Evolutionary conservation across 1,140 invertebrate genomes (phyloP), one percentile per base, ranked within the genome.

Genomic region (Zaprionus lachaisei): DNA sequence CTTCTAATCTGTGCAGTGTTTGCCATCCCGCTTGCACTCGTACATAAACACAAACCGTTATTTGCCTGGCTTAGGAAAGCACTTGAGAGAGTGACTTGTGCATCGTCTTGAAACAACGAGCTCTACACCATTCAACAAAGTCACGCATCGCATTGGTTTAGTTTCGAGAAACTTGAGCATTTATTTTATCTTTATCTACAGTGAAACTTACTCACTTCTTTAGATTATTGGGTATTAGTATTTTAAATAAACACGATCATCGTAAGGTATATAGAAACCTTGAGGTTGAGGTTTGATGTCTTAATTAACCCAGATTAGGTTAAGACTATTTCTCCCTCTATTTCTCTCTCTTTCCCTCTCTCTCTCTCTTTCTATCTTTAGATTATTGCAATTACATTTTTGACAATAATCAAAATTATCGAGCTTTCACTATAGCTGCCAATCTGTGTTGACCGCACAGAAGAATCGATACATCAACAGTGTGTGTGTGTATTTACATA

Each of bases 1-100:
- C 20, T 51, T 51, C 47, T 51, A 22, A 12, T 51, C 47, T 24
- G 47, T 51, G 47, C 20, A 6, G 11, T 20, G 9, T 12, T 9
- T 24, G 47, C 47, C 47, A 51, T 51, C 47, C 12, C 47, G 20
- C 47, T 51, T 24, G 47, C 47, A 51, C 47, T 14, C n/a, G 11
- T 17, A 17, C n/a, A n/a, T 17, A 47, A 5, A 2, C 4, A 51
- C 47, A 20, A 20, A 51, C 47, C 22, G 17, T 24, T 51, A 24
- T 51, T 11, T 51, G 47, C 47, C 20, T 14, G 47, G 47, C 47
- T 24, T 24, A 7, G 17, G 20, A 22, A 24, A 22, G 47, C 47
- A 51, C 20, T 51, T 14, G 47, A 11, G 20, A 22, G 47, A 22
- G 20, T 5, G 47, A 22, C 20, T 5, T 24, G 47, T 51, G 47